Base-by-base conservation (phyloP, 2,113 vertebrate species). In the Phoenicopterus ruber region DNA sequence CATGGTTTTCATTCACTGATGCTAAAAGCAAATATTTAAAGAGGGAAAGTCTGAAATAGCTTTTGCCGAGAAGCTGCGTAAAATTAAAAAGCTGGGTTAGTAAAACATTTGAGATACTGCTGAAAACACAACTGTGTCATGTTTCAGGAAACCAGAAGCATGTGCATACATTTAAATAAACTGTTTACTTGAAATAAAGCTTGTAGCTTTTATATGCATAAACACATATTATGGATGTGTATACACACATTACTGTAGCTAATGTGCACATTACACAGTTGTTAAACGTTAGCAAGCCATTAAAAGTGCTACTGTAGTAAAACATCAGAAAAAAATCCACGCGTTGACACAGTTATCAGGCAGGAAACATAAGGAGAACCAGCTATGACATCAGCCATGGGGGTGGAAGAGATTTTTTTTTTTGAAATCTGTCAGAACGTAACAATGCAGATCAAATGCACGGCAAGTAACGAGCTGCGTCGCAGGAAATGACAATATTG, bases 1-100 rank as follows among this genome's bases (percentile, higher is more conserved):
- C 99, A 94, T 99, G 99, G 98, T 99, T 99, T 98, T 99, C 99
- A 98, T 98, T 99, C 91, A 99, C 98, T 97, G 99, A 99, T 5
- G 99, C 99, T 99, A 98, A 97, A 98, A 98, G 98, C 98, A 98
- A 98, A 98, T 98, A 97, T 97, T 96, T 96, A 96, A 97, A 98
- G 92, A 98, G 89, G 94, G 94, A 96, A 97, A 97, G 86, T 95
- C 94, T 97, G 91, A 98, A 96, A 95, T 63, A 94, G 94, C 93
- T 89, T 96, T 94, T 93, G 95, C 94, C 46, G 62, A 84, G 95
- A 94, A 94, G 91, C 95, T 94, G 93, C 94, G 14, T 71, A 77
- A 97, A 95, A 93, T 76, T 78, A 96, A 94, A 94, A 95, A 93
- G 90, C 87, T 72, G 91, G 57, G 80, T 97, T 96, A 97, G 88